A percentile compares a stretch with the other conserved stretches of the same genome.
Conservation (phyloP, 2,797 vertebrate genomes). For the Cirrhinus molitorella region DNA sequence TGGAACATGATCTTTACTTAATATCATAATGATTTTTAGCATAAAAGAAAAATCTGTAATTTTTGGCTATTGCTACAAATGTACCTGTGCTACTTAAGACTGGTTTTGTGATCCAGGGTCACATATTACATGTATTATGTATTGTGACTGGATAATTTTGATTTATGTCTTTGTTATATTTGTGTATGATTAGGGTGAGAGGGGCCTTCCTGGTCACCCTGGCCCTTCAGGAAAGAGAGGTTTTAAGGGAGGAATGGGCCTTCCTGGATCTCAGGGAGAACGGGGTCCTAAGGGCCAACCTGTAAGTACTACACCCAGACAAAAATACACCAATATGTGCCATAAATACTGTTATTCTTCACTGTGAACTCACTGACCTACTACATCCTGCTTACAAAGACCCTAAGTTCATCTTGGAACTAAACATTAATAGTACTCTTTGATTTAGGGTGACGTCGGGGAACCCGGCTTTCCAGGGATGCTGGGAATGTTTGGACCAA, state of each 20-base stretch:
- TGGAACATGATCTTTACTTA: too few species aligned
- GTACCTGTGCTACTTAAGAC: too few species aligned
- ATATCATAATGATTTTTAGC: too few species aligned
- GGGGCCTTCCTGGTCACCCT: conserved; percentile 87
- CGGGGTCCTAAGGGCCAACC: conserved; percentile 90
- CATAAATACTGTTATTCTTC: background rate
- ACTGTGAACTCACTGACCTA: background rate
- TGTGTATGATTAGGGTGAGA: conserved; percentile 82
- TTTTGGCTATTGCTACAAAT: too few species aligned
- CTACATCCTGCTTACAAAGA: background rate
- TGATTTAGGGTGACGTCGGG: conserved; percentile 88
- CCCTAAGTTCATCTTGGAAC: background rate
- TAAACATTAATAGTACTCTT: conserved; percentile 11
- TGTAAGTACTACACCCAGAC: conserved; percentile 78
- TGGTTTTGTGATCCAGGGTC: too few species aligned
- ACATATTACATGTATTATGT: background rate
- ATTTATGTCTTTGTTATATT: background rate
- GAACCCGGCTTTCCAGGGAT: conserved; percentile 93
- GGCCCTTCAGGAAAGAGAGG: conserved; percentile 91
- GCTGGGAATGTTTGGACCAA: conserved; percentile 92
- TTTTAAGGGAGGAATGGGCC: conserved; percentile 87
- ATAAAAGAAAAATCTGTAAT: too few species aligned
- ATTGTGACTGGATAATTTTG: background rate
- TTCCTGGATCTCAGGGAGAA: conserved; percentile 88
- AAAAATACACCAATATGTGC: background rate